These are phyloP conservation scores for Lutraria rhynchaena DNA, from an alignment of 1,140 invertebrate species.

Conservation along the genomic window DNA sequence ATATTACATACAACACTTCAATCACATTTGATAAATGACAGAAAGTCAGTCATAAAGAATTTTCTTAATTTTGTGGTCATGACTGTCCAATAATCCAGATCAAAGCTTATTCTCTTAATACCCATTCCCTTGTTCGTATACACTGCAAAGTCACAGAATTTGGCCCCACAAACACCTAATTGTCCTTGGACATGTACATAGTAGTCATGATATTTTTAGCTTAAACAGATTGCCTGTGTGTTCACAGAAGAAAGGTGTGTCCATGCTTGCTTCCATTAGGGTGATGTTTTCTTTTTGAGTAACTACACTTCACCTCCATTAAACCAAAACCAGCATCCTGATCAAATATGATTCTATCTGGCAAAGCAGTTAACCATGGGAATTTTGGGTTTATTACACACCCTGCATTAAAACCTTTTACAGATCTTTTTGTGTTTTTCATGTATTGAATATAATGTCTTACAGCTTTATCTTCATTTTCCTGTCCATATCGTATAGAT, in stretches of 20 bases:
- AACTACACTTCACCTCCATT: constrained; percentile 15
- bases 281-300: constrained; percentile 24
- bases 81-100: background rate
- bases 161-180: constrained; percentile 13
- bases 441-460: background rate
- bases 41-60: background rate
- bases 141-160: constrained; percentile 12
- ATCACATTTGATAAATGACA: constrained; percentile 1
- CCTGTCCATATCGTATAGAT: background rate
- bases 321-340: constrained; percentile 10
- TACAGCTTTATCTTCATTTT: constrained; percentile 12
- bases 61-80: constrained; percentile 1
- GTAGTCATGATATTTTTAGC: constrained; percentile 18
- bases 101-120: constrained; percentile 23
- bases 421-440: background rate
- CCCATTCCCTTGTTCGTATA: constrained; percentile 11
- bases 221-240: background rate
- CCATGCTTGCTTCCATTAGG: background rate
- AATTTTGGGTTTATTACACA: constrained; percentile 12
- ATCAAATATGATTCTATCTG: background rate
- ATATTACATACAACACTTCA: too few relatives aligned
- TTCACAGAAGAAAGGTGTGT: background rate
- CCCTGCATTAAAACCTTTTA: background rate
- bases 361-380: constrained; percentile 22
- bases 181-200: constrained; percentile 16